Percentiles rank a stretch among this genome's conserved stretches.
Conservation (phyloP, 1,140 invertebrate genomes). For the Coenobita brevimanus region DNA sequence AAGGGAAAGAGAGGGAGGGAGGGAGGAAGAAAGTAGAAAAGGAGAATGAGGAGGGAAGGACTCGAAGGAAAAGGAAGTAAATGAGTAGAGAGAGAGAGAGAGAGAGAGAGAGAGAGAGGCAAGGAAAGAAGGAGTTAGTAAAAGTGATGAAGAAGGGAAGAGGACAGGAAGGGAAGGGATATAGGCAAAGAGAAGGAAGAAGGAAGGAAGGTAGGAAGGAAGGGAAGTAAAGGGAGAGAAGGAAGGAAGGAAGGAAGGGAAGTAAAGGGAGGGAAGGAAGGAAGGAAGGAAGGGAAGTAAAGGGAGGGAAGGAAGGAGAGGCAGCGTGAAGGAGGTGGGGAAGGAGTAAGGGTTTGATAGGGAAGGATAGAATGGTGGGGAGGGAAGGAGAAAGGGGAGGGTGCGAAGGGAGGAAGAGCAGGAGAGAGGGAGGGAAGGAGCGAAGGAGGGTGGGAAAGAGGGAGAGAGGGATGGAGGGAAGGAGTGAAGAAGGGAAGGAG, state of each 20-base stretch:
- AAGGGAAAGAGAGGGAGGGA: background rate
- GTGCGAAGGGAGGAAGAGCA: background rate
- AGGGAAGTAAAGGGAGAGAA: background rate
- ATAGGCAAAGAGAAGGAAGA: background rate
- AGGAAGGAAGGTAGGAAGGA: background rate
- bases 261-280: background rate
- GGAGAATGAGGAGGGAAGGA: background rate
- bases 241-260: slow-evolving; percentile 15
- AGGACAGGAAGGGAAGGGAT: background rate
- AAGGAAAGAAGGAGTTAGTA: background rate
- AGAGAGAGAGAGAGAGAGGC: slow-evolving; percentile 21
- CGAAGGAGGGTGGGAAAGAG: background rate
- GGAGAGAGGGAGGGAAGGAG: background rate
- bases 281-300: background rate
- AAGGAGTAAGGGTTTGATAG: background rate
- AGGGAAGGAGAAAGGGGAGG: background rate
- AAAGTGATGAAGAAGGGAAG: background rate
- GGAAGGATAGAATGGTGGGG: background rate
- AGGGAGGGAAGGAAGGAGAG: background rate
- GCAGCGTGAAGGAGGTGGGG: too few species aligned
- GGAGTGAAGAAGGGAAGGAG: background rate
- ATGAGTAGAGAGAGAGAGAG: slow-evolving; percentile 14
- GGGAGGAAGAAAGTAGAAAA: too few species aligned
- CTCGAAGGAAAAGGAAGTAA: background rate
- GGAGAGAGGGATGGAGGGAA: background rate